These are phyloP conservation scores for Orestias chungarensis DNA, from an alignment of 2,797 vertebrate genomes.

Conservation along the genomic window DNA sequence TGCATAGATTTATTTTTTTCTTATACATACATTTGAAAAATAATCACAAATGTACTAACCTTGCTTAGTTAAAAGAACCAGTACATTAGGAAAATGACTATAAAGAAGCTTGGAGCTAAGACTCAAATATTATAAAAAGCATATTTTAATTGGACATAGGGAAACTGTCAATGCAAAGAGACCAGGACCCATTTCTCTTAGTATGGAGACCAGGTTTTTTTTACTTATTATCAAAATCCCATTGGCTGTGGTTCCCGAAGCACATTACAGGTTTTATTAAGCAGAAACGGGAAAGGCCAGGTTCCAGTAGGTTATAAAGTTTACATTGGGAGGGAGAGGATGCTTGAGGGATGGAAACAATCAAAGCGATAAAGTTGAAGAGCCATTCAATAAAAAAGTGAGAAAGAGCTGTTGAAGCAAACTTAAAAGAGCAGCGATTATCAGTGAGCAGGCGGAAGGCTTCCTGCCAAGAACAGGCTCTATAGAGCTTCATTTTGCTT, in stretches of 20 bases:
- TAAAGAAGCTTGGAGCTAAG: neutral
- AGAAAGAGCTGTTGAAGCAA: neutral
- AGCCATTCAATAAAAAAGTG: neutral
- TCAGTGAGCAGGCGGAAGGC: neutral
- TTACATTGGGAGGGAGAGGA: neutral
- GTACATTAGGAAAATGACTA: neutral
- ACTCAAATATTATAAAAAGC: neutral
- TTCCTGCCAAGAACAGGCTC: too few species aligned
- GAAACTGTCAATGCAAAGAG: constrained; percentile 29
- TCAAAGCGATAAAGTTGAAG: neutral
- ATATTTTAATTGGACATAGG: constrained; percentile 19
- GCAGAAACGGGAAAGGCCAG: neutral
- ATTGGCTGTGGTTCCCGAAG: neutral
- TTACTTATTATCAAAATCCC: constrained; percentile 9
- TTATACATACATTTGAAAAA: neutral
- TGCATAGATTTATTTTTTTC: neutral
- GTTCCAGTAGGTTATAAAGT: neutral
- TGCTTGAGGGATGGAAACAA: neutral
- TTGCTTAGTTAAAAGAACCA: neutral
- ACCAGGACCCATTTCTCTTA: constrained; percentile 7
- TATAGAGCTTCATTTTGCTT: too few species aligned
- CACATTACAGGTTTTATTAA: neutral
- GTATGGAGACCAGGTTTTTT: constrained; percentile 5
- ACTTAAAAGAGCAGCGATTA: neutral
- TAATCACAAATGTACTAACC: neutral